These are phyloP conservation scores for Philopotamus ludificatus DNA, from an alignment of 1,140 invertebrate species.

Conservation along the genomic window DNA sequence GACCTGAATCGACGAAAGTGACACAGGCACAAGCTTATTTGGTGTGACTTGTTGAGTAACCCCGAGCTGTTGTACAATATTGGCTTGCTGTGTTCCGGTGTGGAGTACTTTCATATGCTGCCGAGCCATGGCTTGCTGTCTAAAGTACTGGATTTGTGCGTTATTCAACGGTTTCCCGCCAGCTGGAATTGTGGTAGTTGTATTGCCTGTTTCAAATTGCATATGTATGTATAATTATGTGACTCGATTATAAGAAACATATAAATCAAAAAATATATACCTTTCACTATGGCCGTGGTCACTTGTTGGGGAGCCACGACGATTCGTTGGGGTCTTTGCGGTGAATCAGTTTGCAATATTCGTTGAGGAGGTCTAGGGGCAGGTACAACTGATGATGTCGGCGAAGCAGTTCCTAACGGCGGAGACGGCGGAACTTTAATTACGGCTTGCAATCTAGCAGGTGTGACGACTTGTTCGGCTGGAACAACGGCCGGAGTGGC, in stretches of 20 bases:
- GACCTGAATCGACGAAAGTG: constrained; percentile 45
- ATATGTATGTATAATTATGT: neutral
- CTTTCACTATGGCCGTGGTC: constrained; percentile 47
- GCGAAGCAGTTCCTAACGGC: constrained; percentile 50
- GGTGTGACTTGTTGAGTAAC: constrained; percentile 42
- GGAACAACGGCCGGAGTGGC: constrained; percentile 49
- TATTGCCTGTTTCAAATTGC: constrained; percentile 2
- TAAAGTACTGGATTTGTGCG: constrained; percentile 53
- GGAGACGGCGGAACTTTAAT: constrained; percentile 45
- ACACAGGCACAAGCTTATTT: constrained; percentile 43
- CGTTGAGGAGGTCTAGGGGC: constrained; percentile 48
- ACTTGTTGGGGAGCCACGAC: constrained; percentile 52
- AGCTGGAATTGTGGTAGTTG: constrained; percentile 47
- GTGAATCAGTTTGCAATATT: constrained; percentile 53
- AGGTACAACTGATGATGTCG: constrained; percentile 45
- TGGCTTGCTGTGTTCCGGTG: constrained; percentile 37
- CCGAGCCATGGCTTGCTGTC: constrained; percentile 48
- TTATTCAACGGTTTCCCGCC: constrained; percentile 54
- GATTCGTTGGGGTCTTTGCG: constrained; percentile 47
- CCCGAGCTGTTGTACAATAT: constrained; percentile 43
- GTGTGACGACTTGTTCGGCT: constrained; percentile 51
- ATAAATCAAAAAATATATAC: constrained; percentile 23
- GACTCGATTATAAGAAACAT: neutral
- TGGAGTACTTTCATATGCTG: constrained; percentile 52
- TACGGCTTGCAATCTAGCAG: constrained; percentile 47